Conservation (phyloP, 2,888 invertebrate genomes). For the Megalurothrips usitatus region DNA sequence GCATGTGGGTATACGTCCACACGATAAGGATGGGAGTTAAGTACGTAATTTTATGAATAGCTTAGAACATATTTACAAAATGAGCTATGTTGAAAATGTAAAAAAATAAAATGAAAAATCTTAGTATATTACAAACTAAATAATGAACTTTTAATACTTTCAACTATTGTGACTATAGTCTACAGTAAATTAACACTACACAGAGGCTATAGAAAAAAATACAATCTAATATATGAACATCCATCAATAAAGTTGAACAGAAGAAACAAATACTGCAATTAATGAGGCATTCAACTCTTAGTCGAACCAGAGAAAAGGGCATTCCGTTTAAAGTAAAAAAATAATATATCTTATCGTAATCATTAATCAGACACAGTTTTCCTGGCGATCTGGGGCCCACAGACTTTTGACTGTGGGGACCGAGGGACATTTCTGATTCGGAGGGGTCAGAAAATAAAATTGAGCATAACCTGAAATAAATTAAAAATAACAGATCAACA, state of each 20-base stretch:
- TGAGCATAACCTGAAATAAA: constrained; percentile 19
- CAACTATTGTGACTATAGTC: constrained; percentile 15
- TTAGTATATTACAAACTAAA: constrained; percentile 24
- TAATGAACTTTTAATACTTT: constrained; percentile 24
- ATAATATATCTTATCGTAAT: constrained; percentile 19
- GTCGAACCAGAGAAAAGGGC: constrained; percentile 35
- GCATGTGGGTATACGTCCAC: constrained; percentile 13
- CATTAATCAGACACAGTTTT: constrained; percentile 24
- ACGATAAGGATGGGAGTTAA: background rate
- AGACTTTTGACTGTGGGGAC: constrained; percentile 19
- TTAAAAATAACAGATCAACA: constrained; percentile 12
- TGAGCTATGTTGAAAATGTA: constrained; percentile 21
- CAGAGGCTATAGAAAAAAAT: constrained; percentile 38
- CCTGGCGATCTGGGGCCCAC: constrained; percentile 19
- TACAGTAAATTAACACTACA: constrained; percentile 36
- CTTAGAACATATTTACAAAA: constrained; percentile 21
- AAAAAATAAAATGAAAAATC: constrained; percentile 24
- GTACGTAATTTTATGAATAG: constrained; percentile 20
- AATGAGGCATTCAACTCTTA: constrained; percentile 38
- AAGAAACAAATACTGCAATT: constrained; percentile 39
- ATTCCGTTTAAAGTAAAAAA: constrained; percentile 15
- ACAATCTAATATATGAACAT: constrained; percentile 37
- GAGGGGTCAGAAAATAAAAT: constrained; percentile 19
- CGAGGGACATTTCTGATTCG: constrained; percentile 19
- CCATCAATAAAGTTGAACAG: constrained; percentile 36